Evolutionary conservation across 2,888 invertebrate species (phyloP).

Genomic region (Troilus luridus): DNA sequence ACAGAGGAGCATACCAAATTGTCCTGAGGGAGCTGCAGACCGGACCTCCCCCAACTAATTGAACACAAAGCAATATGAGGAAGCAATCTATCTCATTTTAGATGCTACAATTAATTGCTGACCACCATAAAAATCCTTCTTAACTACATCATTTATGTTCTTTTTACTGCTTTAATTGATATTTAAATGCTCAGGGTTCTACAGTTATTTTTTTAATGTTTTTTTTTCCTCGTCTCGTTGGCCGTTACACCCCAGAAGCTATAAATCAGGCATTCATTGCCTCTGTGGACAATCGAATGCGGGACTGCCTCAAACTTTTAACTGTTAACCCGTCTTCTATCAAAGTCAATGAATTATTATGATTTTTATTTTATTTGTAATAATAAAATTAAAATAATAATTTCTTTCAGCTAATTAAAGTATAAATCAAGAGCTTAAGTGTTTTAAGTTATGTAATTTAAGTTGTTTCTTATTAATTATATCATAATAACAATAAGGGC

Average conservation of each 20-base stretch:
- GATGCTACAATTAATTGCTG: slow-evolving; percentile 27
- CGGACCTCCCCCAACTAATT: not conserved
- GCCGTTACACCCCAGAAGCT: not conserved
- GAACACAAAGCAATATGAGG: slow-evolving; percentile 26
- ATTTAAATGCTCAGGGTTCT: slow-evolving; percentile 45
- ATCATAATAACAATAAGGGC: no score
- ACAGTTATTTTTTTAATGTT: not conserved
- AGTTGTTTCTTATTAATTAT: no score
- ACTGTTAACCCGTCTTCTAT: not conserved
- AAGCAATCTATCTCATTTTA: slow-evolving; percentile 49
- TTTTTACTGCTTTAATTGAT: slow-evolving; percentile 56
- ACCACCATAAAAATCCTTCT: slow-evolving; percentile 52
- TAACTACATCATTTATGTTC: slow-evolving; percentile 53
- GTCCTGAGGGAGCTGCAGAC: not conserved
- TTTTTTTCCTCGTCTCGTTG: not conserved
- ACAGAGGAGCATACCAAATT: not conserved
- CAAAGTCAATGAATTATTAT: not conserved
- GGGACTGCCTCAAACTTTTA: slow-evolving; percentile 34
- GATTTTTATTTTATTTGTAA: not conserved
- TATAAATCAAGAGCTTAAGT: no score
- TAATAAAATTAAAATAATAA: no score
- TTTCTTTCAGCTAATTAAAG: no score
- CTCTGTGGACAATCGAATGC: not conserved
- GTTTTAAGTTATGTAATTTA: no score
- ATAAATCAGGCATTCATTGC: slow-evolving; percentile 28